Base-by-base conservation (phyloP, 2,797 vertebrate genomes). In the Hoplostethus atlanticus region DNA sequence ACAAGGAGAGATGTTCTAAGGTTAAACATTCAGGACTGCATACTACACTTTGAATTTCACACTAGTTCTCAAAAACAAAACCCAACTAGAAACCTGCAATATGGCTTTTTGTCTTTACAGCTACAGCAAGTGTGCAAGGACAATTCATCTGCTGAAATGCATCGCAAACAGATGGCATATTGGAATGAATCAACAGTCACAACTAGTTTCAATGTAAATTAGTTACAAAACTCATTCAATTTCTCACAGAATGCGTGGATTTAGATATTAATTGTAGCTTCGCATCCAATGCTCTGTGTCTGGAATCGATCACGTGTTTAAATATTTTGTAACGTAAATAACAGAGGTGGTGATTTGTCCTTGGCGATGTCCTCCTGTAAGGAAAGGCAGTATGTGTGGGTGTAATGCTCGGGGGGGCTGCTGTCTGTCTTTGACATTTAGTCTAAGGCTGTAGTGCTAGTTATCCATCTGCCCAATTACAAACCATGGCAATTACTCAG, bases 401-500 rank as follows among this genome's bases (percentile, higher is more conserved):
- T 38, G 73, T 65, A 40, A 63, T 60, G 63, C 70, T 84, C 57
- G 21, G 4, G 10, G 40, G 60, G 63, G 58, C 61, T 77, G 63
- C n/a, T 65, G 48, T 56, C 60, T 67, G 53, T 51, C 72, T 85
- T 71, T 86, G 83, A 87, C 89, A 89, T 90, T 84, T 75, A 80
- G 53, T 61, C 77, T 75, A 78, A 86, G 73, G 75, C 76, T 71
- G 25, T 63, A 6, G 40, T 68, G 66, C 79, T 87, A 50, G 31
- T 63, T 75, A 76, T 81, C 73, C 85, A 84, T 87, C 82, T 88
- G 73, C 67, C 68, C 69, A 67, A 77, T 47, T 80, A 51, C 78
- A 83, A 84, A 52, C 53, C 34, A 58, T 48, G 44, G 73, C 75
- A 76, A 81, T 87, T 88, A 84, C 69, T 82, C 79, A 68, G 38